These are phyloP conservation scores for Capitella teleta DNA, from an alignment of 1,140 invertebrate genomes.

Conservation along the genomic window DNA sequence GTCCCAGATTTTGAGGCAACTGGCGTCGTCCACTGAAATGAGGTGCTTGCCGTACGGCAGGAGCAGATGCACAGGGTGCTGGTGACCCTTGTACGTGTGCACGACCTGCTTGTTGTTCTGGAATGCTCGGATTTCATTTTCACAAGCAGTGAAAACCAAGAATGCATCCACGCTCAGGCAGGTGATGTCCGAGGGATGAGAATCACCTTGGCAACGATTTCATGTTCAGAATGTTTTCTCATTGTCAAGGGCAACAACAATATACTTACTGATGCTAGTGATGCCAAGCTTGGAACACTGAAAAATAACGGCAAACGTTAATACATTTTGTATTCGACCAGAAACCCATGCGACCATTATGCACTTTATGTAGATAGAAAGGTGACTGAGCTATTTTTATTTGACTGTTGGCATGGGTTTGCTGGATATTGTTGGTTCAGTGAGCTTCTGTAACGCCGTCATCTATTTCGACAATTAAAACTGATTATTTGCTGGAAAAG, in stretches of 20 bases:
- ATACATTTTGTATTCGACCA: too few species aligned
- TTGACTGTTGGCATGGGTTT: too few species aligned
- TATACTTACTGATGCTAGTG: slow-evolving; percentile 62
- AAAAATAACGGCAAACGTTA: too few species aligned
- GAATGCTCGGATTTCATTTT: slow-evolving; percentile 70
- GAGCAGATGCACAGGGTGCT: slow-evolving; percentile 58
- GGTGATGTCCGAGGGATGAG: slow-evolving; percentile 70
- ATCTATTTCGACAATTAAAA: too few species aligned
- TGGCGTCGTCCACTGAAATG: slow-evolving; percentile 70
- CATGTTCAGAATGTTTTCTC: not conserved
- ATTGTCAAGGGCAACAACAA: not conserved
- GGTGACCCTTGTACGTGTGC: slow-evolving; percentile 69
- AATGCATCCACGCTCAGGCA: slow-evolving; percentile 66
- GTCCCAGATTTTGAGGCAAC: slow-evolving; percentile 72
- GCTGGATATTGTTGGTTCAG: too few species aligned
- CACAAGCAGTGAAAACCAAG: slow-evolving; percentile 70
- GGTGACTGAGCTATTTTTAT: too few species aligned
- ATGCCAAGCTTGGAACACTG: slow-evolving; percentile 66
- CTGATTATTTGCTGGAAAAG: too few species aligned
- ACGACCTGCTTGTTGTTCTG: slow-evolving; percentile 67
- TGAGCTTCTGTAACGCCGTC: too few species aligned
- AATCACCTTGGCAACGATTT: slow-evolving; percentile 24
- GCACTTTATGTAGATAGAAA: too few species aligned
- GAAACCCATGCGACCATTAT: too few species aligned
- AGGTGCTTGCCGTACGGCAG: slow-evolving; percentile 77